These are phyloP conservation scores for Ladona fulva DNA, from an alignment of 1,140 invertebrate species.

Conservation along the genomic window DNA sequence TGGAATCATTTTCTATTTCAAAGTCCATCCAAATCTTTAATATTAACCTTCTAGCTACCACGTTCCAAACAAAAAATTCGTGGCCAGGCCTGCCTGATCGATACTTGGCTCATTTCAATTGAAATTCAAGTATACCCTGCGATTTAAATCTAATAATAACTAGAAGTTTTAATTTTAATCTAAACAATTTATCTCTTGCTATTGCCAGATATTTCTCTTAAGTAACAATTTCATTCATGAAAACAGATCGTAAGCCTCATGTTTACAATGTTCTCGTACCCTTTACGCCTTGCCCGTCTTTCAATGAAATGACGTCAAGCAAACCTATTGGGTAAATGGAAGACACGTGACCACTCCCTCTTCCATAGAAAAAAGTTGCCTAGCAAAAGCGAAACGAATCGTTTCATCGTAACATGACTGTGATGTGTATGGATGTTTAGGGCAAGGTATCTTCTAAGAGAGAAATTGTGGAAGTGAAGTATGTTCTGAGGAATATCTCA, in stretches of 20 bases:
- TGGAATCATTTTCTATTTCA: no score
- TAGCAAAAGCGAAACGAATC: constrained; percentile 5
- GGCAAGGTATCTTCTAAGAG: no score
- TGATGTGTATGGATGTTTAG: neutral
- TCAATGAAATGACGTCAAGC: constrained; percentile 5
- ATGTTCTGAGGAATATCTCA: neutral
- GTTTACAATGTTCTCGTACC: constrained; percentile 1
- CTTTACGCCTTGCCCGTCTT: neutral
- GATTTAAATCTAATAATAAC: no score
- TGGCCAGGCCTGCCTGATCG: no score
- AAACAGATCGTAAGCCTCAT: neutral
- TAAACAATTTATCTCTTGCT: no score
- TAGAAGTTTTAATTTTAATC: no score
- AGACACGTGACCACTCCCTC: neutral
- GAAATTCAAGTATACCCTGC: no score
- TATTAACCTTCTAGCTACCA: no score
- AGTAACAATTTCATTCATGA: neutral
- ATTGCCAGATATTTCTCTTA: neutral
- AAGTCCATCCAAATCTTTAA: no score
- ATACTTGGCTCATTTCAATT: no score
- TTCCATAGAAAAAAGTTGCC: constrained; percentile 9
- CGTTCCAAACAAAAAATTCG: no score
- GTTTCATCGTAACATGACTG: neutral
- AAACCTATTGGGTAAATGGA: neutral
- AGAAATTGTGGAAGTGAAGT: neutral